Evolutionary conservation across 1,140 invertebrate species (phyloP), one percentile per base, ranked within the genome.

Genomic region (Drosophila nigromelanica): DNA sequence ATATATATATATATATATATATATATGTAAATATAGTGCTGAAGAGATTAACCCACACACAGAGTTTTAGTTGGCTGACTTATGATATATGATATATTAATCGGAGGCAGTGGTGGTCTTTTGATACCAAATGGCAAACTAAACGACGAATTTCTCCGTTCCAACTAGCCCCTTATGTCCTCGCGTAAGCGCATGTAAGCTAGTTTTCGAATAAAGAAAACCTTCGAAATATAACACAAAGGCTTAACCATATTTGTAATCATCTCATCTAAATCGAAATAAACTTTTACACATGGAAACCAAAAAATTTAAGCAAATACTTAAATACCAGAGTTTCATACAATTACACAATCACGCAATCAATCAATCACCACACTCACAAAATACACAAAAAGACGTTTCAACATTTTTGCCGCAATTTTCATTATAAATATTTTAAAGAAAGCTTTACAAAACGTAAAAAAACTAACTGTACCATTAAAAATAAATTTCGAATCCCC

Each of bases 181-280:
- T 35, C 56, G 27, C 59, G 35, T 50, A 63, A 76, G 52, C 74
- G 78, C 74, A 78, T 68, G 78, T 71, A 63, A 82, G 58, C 63
- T 79, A 89, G 70, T 81, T 78, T 70, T 74, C 55, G 56, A 63
- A 24, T 58, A 60, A 40, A 60, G 51, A 79, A 64, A 68, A 86
- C 62, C 51, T 69, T 61, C 42, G 51, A 70, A 77, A 72, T 71
- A 55, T 69, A 90, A 91, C 91, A 91, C 90, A 91, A 91, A 91
- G 91, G 90, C 91, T 91, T 91, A 86, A 86, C 83, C 89, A 90
- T 91, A 77, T 86, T 83, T 89, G 87, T 91, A 91, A 91, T 91
- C 90, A 91, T 91, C 90, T 91, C 87, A 92, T 91, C 91, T 91
- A 92, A 87, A 91, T 91, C 89, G 90, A 85, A 91, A 89, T 73